Conservation (phyloP, 2,113 vertebrate species). For the Pollimyrus isidori region DNA sequence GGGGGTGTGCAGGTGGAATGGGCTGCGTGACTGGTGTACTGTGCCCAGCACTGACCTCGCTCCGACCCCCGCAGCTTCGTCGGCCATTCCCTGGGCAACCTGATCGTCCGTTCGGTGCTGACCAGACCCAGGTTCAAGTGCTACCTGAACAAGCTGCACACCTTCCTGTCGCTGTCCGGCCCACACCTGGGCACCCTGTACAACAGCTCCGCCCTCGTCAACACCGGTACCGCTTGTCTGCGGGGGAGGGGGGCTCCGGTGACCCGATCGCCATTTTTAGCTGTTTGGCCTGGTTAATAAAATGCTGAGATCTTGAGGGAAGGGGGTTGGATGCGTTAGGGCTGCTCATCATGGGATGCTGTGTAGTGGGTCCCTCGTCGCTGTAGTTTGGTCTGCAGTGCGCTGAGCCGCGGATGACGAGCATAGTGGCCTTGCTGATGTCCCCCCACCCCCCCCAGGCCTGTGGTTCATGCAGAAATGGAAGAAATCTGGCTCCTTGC, state of each 20-base stretch:
- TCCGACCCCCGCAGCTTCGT: constrained; percentile 74
- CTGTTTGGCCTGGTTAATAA: not conserved
- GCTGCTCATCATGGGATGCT: not conserved
- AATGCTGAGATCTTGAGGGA: not conserved
- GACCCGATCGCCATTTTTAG: not conserved
- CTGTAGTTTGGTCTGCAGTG: not conserved
- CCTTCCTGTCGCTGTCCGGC: constrained; percentile 93
- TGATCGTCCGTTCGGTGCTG: constrained; percentile 95
- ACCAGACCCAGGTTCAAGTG: constrained; percentile 90
- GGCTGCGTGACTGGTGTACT: not conserved
- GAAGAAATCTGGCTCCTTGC: constrained; percentile 94
- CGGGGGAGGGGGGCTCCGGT: not conserved
- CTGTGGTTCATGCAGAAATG: constrained; percentile 99
- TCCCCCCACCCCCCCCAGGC: constrained; percentile 41
- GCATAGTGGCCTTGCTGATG: not conserved
- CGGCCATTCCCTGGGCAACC: constrained; percentile 93
- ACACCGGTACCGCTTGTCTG: constrained; percentile 71
- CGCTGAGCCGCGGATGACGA: not conserved
- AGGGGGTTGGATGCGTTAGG: not conserved
- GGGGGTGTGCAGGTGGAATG: not conserved
- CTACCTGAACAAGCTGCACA: constrained; percentile 91
- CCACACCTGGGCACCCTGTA: constrained; percentile 96
- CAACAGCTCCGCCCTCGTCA: constrained; percentile 96
- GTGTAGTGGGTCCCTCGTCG: not conserved
- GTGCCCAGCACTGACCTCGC: not conserved